Percentiles rank a stretch among this genome's conserved stretches.
Evolutionary conservation across 2,797 vertebrate genomes (phyloP).

Genomic region (Oreonectes daqikongensis): DNA sequence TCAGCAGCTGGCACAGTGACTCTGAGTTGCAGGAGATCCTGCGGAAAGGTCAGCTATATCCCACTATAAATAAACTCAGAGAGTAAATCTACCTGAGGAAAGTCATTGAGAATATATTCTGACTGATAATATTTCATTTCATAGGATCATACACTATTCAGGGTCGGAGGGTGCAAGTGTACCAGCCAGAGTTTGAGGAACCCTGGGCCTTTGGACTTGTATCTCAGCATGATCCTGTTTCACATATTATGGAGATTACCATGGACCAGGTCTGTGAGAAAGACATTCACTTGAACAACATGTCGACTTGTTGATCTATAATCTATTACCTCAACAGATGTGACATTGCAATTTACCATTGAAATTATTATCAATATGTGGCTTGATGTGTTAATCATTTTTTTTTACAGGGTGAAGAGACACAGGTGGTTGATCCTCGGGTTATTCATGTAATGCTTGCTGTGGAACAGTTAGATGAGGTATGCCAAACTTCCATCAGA

Average conservation of each 20-base stretch:
- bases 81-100: background rate
- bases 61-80: background rate
- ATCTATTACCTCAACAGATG: too few species aligned
- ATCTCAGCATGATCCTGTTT: conserved; percentile 90
- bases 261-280: conserved; percentile 83
- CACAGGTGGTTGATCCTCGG: conserved; percentile 92
- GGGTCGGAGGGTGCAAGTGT: conserved; percentile 92
- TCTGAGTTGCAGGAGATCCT: conserved; percentile 97
- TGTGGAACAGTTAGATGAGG: conserved; percentile 82
- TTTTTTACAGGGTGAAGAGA: conserved; percentile 83
- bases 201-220: conserved; percentile 89
- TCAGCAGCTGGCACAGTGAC: conserved; percentile 88
- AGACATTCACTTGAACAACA: background rate
- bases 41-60: conserved; percentile 84
- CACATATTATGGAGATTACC: conserved; percentile 94
- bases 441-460: conserved; percentile 93
- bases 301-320: too few species aligned
- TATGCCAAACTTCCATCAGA: conserved; percentile 58
- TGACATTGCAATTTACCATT: too few species aligned
- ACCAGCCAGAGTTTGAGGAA: conserved; percentile 93
- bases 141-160: conserved; percentile 93
- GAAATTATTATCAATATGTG: too few species aligned
- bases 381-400: background rate
- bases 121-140: background rate
- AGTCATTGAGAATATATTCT: background rate